Evolutionary conservation across 2,888 invertebrate species (phyloP).

Genomic region (Leptinotarsa juncta): DNA sequence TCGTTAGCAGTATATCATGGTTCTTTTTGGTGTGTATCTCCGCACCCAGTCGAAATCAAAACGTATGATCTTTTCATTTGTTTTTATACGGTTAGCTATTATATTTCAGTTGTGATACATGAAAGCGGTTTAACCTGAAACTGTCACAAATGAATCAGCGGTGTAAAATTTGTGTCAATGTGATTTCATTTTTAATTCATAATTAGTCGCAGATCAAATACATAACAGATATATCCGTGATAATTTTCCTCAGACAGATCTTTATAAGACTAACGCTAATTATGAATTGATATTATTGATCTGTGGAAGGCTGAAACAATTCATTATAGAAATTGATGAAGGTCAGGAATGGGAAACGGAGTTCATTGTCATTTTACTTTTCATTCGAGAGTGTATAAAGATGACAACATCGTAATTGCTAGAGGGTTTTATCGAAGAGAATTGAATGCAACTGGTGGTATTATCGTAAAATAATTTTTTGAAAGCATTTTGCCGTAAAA

Average conservation of each 20-base stretch:
- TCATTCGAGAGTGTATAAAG: background rate
- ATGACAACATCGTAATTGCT: background rate
- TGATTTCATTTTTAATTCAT: conserved; percentile 35
- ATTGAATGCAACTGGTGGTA: background rate
- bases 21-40: conserved; percentile 11
- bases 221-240: conserved; percentile 22
- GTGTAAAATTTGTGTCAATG: conserved; percentile 48
- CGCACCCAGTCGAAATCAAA: conserved; percentile 15
- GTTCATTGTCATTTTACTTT: conserved; percentile 8
- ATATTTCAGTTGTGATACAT: conserved; percentile 29
- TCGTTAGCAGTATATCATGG: background rate
- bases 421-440: background rate
- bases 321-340: conserved; percentile 17
- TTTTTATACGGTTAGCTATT: conserved; percentile 28
- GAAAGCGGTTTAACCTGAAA: conserved; percentile 43
- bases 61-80: conserved; percentile 25
- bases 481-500: background rate
- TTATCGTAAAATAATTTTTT: background rate
- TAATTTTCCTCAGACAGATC: conserved; percentile 18
- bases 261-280: conserved; percentile 17
- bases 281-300: conserved; percentile 23
- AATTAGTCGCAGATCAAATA: conserved; percentile 31
- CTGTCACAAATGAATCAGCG: conserved; percentile 48
- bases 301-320: conserved; percentile 3
- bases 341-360: conserved; percentile 10